Percentiles rank a stretch among this genome's conserved stretches.
These are phyloP conservation scores for Cactoblastis cactorum DNA, from an alignment of 2,888 invertebrate species.

Conservation along the genomic window DNA sequence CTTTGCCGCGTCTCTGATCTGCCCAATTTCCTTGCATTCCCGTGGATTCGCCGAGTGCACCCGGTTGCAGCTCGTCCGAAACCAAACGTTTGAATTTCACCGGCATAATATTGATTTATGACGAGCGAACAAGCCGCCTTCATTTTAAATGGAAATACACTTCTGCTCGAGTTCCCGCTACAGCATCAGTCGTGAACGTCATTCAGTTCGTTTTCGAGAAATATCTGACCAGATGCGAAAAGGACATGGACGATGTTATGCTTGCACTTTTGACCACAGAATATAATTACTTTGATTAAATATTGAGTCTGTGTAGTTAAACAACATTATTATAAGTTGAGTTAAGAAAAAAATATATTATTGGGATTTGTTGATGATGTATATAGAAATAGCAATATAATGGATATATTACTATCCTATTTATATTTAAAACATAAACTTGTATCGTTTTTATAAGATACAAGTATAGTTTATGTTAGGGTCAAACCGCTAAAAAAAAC, in stretches of 20 bases:
- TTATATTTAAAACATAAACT: too few relatives aligned
- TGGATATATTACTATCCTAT: too few relatives aligned
- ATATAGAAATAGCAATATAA: too few relatives aligned
- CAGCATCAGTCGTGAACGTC: neutral
- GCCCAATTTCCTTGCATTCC: constrained; percentile 2
- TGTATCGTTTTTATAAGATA: too few relatives aligned
- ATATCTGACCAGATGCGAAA: constrained; percentile 8
- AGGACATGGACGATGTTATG: neutral
- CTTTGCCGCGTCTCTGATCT: neutral
- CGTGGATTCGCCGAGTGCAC: neutral
- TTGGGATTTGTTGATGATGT: too few relatives aligned
- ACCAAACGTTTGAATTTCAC: constrained; percentile 12
- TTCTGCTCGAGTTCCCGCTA: neutral
- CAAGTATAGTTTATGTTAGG: too few relatives aligned
- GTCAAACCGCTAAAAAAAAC: too few relatives aligned
- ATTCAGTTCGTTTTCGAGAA: constrained; percentile 5
- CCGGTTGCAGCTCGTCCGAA: neutral
- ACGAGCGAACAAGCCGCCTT: constrained; percentile 8
- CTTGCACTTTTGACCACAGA: neutral
- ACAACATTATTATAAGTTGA: too few relatives aligned
- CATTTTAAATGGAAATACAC: constrained; percentile 11
- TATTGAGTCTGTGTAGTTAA: too few relatives aligned
- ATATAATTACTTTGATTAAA: too few relatives aligned
- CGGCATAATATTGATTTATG: constrained; percentile 9
- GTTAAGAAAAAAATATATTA: too few relatives aligned